Percentiles rank a stretch among this genome's conserved stretches.
phyloP scores from a whole-genome alignment of 2,113 vertebrate genomes.

The Shinisaurus crocodilurus region DNA sequence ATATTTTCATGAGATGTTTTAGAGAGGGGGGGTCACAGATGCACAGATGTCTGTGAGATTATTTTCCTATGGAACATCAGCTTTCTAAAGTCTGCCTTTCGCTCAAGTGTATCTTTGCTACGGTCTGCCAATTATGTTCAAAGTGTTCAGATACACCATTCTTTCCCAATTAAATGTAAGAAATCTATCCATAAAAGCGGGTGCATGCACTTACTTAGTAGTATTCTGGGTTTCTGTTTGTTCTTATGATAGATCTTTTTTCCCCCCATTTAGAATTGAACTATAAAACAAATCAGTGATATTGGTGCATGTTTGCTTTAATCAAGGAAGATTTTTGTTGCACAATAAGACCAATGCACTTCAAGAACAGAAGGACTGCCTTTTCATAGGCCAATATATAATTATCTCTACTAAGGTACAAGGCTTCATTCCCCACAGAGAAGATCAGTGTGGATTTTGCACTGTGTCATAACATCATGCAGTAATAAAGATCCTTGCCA shows the following conservation, averaged over 20 bases:
- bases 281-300: neutral
- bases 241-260: neutral
- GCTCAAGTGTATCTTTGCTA: fast-evolving
- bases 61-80: neutral
- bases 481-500: neutral
- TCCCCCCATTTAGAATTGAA: neutral
- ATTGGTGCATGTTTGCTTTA: neutral
- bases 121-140: conserved; percentile 3
- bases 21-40: neutral
- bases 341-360: neutral
- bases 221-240: neutral
- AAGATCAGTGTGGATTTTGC: neutral
- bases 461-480: neutral
- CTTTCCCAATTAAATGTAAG: fast-evolving
- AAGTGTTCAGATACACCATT: fast-evolving
- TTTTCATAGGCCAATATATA: neutral
- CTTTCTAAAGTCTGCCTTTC: neutral
- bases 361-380: neutral
- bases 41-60: neutral
- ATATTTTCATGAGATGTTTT: neutral
- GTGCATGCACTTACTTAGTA: neutral
- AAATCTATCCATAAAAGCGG: neutral
- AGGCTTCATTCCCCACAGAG: neutral
- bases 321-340: neutral
- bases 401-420: neutral